Percentiles rank a stretch among this genome's conserved stretches.
These are phyloP conservation scores for Acanthornis magna DNA, from an alignment of 2,797 vertebrate genomes.

Conservation along the genomic window DNA sequence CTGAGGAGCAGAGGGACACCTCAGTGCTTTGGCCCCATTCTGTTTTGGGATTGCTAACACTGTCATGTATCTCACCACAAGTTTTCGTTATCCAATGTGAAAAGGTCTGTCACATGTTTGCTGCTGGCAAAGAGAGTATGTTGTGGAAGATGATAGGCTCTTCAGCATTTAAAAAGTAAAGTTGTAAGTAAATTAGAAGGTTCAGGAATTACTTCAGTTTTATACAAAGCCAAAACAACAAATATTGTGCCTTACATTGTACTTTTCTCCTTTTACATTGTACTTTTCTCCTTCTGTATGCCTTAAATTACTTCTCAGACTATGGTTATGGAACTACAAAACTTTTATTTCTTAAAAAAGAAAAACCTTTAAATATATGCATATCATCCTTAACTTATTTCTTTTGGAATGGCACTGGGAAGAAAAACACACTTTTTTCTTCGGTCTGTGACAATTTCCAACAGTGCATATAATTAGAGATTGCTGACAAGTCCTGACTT, in stretches of 20 bases:
- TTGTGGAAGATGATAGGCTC: not conserved
- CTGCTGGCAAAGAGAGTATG: not conserved
- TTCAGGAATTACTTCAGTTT: not conserved
- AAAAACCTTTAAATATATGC: not conserved
- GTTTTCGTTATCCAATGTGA: not conserved
- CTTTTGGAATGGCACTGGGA: not conserved
- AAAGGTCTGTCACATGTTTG: not conserved
- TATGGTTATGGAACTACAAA: not conserved
- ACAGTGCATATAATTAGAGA: not conserved
- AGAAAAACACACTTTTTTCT: not conserved
- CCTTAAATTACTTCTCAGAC: not conserved
- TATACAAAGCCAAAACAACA: not conserved
- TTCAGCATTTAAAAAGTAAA: slow-evolving; percentile 2
- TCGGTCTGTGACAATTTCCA: not conserved
- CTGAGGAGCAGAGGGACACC: not conserved
- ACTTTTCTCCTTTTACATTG: not conserved
- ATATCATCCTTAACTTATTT: not conserved
- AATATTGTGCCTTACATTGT: not conserved
- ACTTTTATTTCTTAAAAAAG: not conserved
- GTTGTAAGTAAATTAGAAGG: slow-evolving; percentile 3
- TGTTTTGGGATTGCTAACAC: not conserved
- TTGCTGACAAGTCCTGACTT: not conserved
- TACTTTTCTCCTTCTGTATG: not conserved
- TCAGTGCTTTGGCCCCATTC: not conserved
- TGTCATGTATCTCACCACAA: not conserved